These are phyloP conservation scores for Subacronicta megacephala DNA, from an alignment of 2,888 invertebrate genomes.

Conservation along the genomic window DNA sequence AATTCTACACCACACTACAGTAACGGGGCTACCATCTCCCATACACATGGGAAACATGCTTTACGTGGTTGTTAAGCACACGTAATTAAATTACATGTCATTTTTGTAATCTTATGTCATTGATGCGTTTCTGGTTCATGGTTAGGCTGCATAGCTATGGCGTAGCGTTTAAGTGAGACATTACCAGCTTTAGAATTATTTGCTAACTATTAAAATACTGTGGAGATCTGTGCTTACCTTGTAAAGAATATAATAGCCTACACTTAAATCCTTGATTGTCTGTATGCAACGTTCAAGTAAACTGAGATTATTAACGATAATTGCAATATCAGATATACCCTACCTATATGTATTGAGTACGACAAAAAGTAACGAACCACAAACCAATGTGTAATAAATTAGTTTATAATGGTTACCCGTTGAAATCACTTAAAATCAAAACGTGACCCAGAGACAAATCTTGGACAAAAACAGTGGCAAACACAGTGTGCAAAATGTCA, in stretches of 20 bases:
- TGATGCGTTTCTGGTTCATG: constrained; percentile 56
- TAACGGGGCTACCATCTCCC: constrained; percentile 83
- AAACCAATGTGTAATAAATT: constrained; percentile 31
- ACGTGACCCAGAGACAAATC: constrained; percentile 20
- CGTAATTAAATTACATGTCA: constrained; percentile 55
- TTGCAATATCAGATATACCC: constrained; percentile 11
- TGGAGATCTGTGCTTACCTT: constrained; percentile 8
- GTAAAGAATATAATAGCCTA: constrained; percentile 15
- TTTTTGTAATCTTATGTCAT: constrained; percentile 58
- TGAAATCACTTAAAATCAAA: constrained; percentile 34
- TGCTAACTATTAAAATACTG: constrained; percentile 7
- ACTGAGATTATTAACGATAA: constrained; percentile 2
- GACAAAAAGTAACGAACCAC: constrained; percentile 27
- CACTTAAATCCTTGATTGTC: background rate
- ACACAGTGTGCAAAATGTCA: constrained; percentile 23
- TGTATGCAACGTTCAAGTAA: background rate
- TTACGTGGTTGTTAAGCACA: constrained; percentile 43
- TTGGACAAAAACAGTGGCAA: constrained; percentile 29
- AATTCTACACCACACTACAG: constrained; percentile 52
- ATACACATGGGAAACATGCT: constrained; percentile 75
- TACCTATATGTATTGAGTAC: constrained; percentile 2
- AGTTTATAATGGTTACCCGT: constrained; percentile 32
- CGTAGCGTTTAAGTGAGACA: constrained; percentile 35
- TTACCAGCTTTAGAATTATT: constrained; percentile 28
- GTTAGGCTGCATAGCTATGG: constrained; percentile 29